phyloP scores from a whole-genome alignment of 2,113 vertebrate species.

The Brachirus orientalis region DNA sequence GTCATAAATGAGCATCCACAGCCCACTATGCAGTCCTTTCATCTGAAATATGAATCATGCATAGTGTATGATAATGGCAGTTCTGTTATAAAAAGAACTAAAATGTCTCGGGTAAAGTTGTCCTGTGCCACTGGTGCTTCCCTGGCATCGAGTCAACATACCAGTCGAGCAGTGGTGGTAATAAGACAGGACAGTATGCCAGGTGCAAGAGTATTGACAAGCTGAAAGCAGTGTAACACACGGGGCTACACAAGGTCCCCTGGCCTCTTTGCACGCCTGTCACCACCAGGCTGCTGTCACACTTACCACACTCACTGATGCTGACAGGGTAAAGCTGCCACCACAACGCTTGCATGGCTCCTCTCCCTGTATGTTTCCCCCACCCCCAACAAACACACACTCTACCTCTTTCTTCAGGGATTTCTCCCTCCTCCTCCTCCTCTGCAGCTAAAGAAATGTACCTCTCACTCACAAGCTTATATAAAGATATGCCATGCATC shows the following conservation, averaged over 20 bases:
- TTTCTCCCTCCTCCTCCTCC: conserved; percentile 34
- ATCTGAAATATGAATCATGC: conserved; percentile 15
- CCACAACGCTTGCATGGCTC: conserved; percentile 65
- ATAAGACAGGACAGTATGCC: conserved; percentile 73
- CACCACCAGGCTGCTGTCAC: conserved; percentile 74
- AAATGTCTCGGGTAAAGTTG: conserved; percentile 81
- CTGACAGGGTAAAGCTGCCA: conserved; percentile 74
- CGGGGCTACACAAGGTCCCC: conserved; percentile 71
- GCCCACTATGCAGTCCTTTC: conserved; percentile 13
- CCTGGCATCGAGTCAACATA: conserved; percentile 78
- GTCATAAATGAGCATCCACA: conserved; percentile 14
- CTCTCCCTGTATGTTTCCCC: conserved; percentile 55
- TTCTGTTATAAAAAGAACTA: conserved; percentile 60
- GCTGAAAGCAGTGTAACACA: conserved; percentile 68
- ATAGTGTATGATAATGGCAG: conserved; percentile 16
- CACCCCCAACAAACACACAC: conserved; percentile 35
- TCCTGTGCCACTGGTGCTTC: conserved; percentile 85
- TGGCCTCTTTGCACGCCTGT: conserved; percentile 75
- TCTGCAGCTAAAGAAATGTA: conserved; percentile 52
- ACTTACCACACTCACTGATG: conserved; percentile 54
- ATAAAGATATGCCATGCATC: conserved; percentile 66
- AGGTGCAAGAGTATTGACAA: conserved; percentile 74
- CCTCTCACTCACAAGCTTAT: conserved; percentile 57
- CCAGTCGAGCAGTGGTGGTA: conserved; percentile 60
- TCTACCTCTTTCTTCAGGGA: conserved; percentile 32